Percentiles rank a stretch among this genome's conserved stretches.
Evolutionary conservation across 2,888 invertebrate species (phyloP).

Genomic region (Andrena chrysosceles): DNA sequence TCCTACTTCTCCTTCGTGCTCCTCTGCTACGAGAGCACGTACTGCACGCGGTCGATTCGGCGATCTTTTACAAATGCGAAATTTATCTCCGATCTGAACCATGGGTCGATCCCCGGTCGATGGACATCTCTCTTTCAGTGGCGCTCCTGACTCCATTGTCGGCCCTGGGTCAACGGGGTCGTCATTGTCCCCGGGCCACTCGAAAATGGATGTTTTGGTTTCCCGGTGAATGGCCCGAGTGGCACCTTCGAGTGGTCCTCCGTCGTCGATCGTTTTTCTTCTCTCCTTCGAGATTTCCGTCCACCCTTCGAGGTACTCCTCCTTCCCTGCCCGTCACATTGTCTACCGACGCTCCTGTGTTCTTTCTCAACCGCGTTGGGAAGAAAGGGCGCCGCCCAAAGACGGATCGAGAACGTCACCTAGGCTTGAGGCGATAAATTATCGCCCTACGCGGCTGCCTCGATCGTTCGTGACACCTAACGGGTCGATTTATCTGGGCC

Average conservation of each 20-base stretch:
- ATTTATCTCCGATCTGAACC: slow-evolving; percentile 80
- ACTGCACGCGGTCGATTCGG: slow-evolving; percentile 55
- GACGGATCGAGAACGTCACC: slow-evolving; percentile 66
- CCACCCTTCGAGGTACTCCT: slow-evolving; percentile 13
- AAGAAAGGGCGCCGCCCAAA: slow-evolving; percentile 48
- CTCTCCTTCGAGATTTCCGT: slow-evolving; percentile 26
- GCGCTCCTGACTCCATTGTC: slow-evolving; percentile 71
- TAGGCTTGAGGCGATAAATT: slow-evolving; percentile 70
- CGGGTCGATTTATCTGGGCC: slow-evolving; percentile 56
- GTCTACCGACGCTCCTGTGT: slow-evolving; percentile 32
- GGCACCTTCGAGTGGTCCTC: slow-evolving; percentile 70
- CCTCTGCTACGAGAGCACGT: slow-evolving; percentile 5
- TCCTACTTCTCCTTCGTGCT: slow-evolving; percentile 37
- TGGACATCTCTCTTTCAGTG: slow-evolving; percentile 53
- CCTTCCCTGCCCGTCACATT: slow-evolving; percentile 21
- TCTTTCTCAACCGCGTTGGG: slow-evolving; percentile 35
- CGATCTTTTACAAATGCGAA: slow-evolving; percentile 75
- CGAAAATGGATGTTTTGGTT: slow-evolving; percentile 79
- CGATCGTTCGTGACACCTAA: slow-evolving; percentile 30
- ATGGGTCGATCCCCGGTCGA: slow-evolving; percentile 42
- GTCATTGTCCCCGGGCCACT: slow-evolving; percentile 65
- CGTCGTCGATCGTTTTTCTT: slow-evolving; percentile 47
- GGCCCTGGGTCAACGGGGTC: slow-evolving; percentile 64
- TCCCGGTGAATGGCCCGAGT: slow-evolving; percentile 72
- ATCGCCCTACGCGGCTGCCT: slow-evolving; percentile 57